These are phyloP conservation scores for Andrena hattorfiana DNA, from an alignment of 2,888 invertebrate species.

Conservation along the genomic window DNA sequence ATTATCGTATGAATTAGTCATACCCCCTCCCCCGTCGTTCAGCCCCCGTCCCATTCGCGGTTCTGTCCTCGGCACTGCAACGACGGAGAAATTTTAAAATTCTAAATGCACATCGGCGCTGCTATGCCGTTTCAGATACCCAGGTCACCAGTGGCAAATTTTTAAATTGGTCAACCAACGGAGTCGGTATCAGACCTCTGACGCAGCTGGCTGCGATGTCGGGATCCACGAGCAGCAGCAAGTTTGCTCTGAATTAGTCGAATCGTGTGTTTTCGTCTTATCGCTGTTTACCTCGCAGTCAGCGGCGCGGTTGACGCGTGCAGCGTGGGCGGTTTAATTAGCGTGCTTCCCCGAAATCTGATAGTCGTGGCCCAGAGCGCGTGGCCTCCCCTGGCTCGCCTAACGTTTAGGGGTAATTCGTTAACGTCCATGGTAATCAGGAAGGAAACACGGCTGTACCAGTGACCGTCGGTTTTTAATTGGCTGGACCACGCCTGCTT, in stretches of 20 bases:
- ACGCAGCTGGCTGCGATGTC: no score
- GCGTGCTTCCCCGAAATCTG: conserved; percentile 3
- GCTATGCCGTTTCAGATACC: no score
- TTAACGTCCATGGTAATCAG: conserved; percentile 51
- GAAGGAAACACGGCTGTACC: not conserved
- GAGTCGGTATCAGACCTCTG: no score
- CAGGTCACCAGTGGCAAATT: no score
- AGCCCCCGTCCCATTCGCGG: not conserved
- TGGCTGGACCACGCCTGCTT: conserved; percentile 12
- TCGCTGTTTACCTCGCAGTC: not conserved
- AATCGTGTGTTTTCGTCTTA: not conserved
- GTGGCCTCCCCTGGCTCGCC: not conserved
- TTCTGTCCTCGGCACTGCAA: not conserved
- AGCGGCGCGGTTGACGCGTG: not conserved
- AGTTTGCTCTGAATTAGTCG: not conserved
- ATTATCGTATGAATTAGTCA: conserved; percentile 70
- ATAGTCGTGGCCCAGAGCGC: conserved; percentile 11
- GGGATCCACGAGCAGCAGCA: not conserved
- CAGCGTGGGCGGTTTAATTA: conserved; percentile 35
- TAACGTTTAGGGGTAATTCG: conserved; percentile 5
- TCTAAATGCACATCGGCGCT: not conserved
- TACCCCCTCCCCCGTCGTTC: conserved; percentile 6
- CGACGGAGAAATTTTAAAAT: not conserved
- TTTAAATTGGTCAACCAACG: no score
- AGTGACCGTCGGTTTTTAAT: conserved; percentile 49